Conservation (phyloP, 2,113 vertebrate species). For the Eudyptes chrysolophus region DNA sequence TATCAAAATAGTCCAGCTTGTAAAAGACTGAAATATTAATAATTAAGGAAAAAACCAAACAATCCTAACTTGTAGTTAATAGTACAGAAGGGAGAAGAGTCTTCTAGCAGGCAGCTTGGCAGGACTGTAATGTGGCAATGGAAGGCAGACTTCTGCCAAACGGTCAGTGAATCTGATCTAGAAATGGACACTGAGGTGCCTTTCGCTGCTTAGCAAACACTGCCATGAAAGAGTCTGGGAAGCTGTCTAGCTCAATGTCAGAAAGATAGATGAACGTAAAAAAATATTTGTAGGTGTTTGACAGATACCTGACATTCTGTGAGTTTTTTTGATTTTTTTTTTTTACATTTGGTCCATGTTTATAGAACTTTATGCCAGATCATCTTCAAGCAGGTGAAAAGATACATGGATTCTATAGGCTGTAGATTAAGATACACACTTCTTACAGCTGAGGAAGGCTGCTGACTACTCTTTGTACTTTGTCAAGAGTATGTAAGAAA, state of each 20-base stretch:
- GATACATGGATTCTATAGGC: neutral
- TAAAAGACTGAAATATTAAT: neutral
- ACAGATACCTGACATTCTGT: neutral
- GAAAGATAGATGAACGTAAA: neutral
- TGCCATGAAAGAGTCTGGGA: neutral
- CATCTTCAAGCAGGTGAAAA: neutral
- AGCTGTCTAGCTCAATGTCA: neutral
- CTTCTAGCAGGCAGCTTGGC: neutral
- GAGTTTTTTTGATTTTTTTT: neutral
- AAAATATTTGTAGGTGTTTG: neutral
- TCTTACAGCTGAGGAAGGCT: neutral
- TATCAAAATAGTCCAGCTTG: neutral
- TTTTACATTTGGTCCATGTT: neutral
- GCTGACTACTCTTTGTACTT: neutral
- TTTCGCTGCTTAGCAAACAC: neutral
- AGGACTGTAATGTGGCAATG: neutral
- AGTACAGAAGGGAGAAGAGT: neutral
- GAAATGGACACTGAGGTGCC: neutral
- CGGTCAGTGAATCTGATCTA: neutral
- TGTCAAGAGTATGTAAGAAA: neutral
- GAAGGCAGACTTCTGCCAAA: neutral
- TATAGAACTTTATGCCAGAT: neutral
- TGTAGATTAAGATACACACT: fast-evolving
- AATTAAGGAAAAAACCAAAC: neutral
- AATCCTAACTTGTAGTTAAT: neutral